Evolutionary conservation across 2,113 vertebrate species (phyloP).

Genomic region (Clarias magur): DNA sequence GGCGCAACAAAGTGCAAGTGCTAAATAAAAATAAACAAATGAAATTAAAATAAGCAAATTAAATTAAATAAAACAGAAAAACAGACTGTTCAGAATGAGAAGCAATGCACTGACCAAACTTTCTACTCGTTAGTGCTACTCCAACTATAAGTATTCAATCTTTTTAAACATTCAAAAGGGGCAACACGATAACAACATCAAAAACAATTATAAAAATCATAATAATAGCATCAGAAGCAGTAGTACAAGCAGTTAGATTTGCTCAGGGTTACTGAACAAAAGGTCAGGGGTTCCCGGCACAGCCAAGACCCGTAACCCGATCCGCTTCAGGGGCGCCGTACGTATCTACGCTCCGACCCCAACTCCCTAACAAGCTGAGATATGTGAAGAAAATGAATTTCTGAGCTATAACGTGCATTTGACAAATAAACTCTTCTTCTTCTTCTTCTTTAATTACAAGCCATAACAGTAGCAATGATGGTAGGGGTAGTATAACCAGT

Average conservation of each 20-base stretch:
- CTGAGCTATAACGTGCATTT: too few species aligned
- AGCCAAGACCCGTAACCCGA: too few species aligned
- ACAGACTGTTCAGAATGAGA: slow-evolving; percentile 39
- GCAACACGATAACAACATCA: neutral
- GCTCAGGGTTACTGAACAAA: too few species aligned
- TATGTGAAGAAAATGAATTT: too few species aligned
- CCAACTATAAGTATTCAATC: neutral
- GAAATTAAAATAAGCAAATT: too few species aligned
- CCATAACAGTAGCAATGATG: neutral
- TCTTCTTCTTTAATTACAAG: too few species aligned
- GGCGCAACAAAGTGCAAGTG: slow-evolving; percentile 97
- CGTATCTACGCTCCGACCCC: too few species aligned
- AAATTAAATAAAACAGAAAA: slow-evolving; percentile 40
- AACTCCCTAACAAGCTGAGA: too few species aligned
- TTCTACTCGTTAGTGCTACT: neutral
- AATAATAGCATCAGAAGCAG: neutral
- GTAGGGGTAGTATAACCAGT: neutral
- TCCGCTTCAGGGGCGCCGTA: too few species aligned
- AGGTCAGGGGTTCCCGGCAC: too few species aligned
- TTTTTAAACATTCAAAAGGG: neutral
- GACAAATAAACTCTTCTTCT: too few species aligned
- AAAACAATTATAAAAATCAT: neutral
- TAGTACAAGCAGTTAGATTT: too few species aligned
- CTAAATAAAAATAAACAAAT: slow-evolving; percentile 68
- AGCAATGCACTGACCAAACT: neutral